Evolutionary conservation across 2,113 vertebrate species (phyloP).

Genomic region (Bambusicola thoracicus): DNA sequence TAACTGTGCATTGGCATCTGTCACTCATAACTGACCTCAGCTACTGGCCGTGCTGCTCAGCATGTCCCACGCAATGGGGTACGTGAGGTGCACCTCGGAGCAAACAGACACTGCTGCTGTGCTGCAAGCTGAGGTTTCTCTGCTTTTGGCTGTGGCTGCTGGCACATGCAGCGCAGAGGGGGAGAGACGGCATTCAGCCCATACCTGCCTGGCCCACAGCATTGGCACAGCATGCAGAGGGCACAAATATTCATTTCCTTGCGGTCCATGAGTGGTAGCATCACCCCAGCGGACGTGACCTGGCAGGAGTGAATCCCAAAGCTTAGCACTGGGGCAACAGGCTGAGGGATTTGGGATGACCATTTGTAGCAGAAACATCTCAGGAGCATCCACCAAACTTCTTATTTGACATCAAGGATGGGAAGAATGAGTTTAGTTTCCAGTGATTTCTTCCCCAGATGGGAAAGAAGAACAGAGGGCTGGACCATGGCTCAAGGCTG

Average conservation of each 20-base stretch:
- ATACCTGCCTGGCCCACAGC: neutral
- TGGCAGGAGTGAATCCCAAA: neutral
- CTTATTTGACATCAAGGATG: neutral
- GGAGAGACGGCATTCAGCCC: neutral
- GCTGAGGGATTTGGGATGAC: neutral
- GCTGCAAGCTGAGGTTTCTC: neutral
- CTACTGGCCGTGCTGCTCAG: neutral
- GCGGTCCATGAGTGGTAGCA: fast-evolving
- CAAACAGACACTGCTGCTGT: neutral
- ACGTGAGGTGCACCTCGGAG: fast-evolving
- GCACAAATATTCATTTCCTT: neutral
- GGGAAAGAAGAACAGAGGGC: neutral
- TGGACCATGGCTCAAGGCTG: neutral
- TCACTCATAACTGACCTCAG: neutral
- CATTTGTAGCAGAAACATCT: neutral
- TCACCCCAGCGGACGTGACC: neutral
- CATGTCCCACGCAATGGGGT: fast-evolving
- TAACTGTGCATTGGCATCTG: neutral
- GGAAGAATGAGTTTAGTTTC: neutral
- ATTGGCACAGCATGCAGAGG: neutral
- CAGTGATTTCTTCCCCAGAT: neutral
- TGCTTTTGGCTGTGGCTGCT: neutral
- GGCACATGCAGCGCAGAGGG: neutral
- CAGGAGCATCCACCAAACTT: neutral
- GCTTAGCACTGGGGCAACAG: neutral